A percentile compares a stretch with the other conserved stretches of the same genome.
These are phyloP conservation scores for Gymnothorax javanicus DNA, from an alignment of 2,797 vertebrate genomes.

Conservation along the genomic window DNA sequence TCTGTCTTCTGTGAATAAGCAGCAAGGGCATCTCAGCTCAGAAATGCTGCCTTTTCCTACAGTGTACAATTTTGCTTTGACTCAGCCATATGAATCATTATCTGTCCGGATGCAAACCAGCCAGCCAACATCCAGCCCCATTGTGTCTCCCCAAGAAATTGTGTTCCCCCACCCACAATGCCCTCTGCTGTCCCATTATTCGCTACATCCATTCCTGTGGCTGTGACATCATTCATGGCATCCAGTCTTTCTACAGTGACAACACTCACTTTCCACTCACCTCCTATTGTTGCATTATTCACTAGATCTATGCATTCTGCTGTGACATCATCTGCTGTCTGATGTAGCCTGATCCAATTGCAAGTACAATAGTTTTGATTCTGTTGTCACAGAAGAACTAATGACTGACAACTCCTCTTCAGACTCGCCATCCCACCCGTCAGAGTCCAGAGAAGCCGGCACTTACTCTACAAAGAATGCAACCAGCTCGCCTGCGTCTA, in stretches of 20 bases:
- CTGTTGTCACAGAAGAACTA: slow-evolving; percentile 74
- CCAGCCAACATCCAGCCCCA: slow-evolving; percentile 57
- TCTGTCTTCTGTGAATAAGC: neutral
- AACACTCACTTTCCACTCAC: neutral
- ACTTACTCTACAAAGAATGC: slow-evolving; percentile 53
- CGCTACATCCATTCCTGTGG: neutral
- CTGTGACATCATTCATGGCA: neutral
- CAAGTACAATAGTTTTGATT: slow-evolving; percentile 60
- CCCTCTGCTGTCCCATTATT: neutral
- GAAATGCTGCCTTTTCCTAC: neutral
- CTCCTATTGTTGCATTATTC: neutral
- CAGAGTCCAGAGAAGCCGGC: slow-evolving; percentile 76
- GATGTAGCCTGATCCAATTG: slow-evolving; percentile 53
- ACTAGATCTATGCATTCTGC: neutral
- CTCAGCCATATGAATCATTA: slow-evolving; percentile 32
- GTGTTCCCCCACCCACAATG: neutral
- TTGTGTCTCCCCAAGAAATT: slow-evolving; percentile 55
- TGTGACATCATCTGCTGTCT: slow-evolving; percentile 53
- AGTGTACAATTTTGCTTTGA: slow-evolving; percentile 17
- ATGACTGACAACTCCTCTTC: slow-evolving; percentile 76
- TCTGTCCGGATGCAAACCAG: slow-evolving; percentile 49
- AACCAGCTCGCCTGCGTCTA: slow-evolving; percentile 34
- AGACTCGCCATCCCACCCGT: slow-evolving; percentile 74
- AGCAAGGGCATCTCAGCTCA: neutral
- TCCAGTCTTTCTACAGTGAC: neutral